Conservation (phyloP, 2,797 vertebrate species). For the Melanotaenia boesemani region DNA sequence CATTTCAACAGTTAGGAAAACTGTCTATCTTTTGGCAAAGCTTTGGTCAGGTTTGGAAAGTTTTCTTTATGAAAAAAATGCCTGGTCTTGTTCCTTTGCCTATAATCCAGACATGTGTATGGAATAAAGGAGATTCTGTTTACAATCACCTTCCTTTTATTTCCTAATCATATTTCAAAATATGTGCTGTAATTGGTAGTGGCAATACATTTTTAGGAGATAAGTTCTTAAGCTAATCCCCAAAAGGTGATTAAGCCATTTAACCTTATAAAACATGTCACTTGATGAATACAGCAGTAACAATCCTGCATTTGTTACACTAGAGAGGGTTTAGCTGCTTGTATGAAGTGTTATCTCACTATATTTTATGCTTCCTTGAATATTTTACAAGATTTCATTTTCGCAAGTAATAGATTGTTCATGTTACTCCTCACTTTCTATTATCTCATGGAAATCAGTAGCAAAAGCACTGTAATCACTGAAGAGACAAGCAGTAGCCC, state of each 20-base stretch:
- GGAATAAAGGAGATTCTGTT: background rate
- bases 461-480: constrained; percentile 9
- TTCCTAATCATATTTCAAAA: background rate
- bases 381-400: constrained; percentile 13
- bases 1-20: no score
- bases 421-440: constrained; percentile 5
- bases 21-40: background rate
- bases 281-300: constrained; percentile 18
- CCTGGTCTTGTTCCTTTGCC: background rate
- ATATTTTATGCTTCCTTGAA: background rate
- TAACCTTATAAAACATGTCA: background rate
- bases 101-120: background rate
- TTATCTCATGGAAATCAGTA: constrained; percentile 22
- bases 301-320: constrained; percentile 15
- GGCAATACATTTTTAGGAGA: background rate
- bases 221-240: background rate
- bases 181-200: background rate
- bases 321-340: constrained; percentile 2
- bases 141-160: no score
- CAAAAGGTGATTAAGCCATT: constrained; percentile 26
- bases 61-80: background rate
- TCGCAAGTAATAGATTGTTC: constrained; percentile 7
- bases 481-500: constrained; percentile 7
- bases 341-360: constrained; percentile 10
- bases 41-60: no score